A percentile compares a stretch with the other conserved stretches of the same genome.
Conservation (phyloP, 2,888 invertebrate species). For the Drosophila tanythrix region DNA sequence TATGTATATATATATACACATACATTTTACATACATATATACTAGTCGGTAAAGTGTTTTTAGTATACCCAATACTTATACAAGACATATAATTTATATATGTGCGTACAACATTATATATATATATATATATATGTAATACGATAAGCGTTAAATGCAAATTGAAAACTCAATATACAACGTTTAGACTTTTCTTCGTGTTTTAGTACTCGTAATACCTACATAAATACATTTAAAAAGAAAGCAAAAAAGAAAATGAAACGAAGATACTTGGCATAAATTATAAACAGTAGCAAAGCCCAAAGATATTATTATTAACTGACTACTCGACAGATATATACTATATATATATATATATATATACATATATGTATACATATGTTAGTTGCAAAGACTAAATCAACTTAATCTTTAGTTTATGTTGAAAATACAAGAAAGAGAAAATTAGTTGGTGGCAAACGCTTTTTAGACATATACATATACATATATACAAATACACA, state of each 20-base stretch:
- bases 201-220: slow-evolving; percentile 58
- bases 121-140: slow-evolving; percentile 17
- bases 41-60: slow-evolving; percentile 73
- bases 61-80: slow-evolving; percentile 61
- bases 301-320: slow-evolving; percentile 78
- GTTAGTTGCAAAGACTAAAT: slow-evolving; percentile 75
- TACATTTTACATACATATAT: slow-evolving; percentile 58
- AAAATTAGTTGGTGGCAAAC: slow-evolving; percentile 48
- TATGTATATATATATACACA: slow-evolving; percentile 15
- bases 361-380: slow-evolving; percentile 57
- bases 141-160: slow-evolving; percentile 34
- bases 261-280: slow-evolving; percentile 62
- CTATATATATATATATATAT: slow-evolving; percentile 54
- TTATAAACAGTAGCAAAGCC: slow-evolving; percentile 71
- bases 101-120: slow-evolving; percentile 14
- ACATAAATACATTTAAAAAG: slow-evolving; percentile 26
- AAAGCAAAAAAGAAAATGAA: slow-evolving; percentile 10
- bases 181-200: slow-evolving; percentile 61
- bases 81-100: slow-evolving; percentile 46
- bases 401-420: slow-evolving; percentile 57
- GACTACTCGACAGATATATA: slow-evolving; percentile 52
- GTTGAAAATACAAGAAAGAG: slow-evolving; percentile 53
- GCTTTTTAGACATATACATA: slow-evolving; percentile 68
- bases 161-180: slow-evolving; percentile 48
- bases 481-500: slow-evolving; percentile 31